Evolutionary conservation across 2,888 invertebrate species (phyloP).

Genomic region (Acanthosepion pharaonis): DNA sequence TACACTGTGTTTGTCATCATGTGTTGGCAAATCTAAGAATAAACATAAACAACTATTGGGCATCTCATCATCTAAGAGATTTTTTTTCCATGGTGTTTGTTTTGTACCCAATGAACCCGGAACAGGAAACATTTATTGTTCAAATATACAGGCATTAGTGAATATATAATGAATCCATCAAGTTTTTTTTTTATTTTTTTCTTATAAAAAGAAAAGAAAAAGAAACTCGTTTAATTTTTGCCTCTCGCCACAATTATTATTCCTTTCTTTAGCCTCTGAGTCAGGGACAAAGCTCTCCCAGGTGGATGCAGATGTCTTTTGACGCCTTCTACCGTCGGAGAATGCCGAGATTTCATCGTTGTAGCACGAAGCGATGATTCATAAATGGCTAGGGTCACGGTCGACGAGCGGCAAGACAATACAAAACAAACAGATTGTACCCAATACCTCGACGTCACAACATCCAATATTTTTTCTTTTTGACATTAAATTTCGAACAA

Average conservation of each 20-base stretch:
- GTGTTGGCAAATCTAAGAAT: not conserved
- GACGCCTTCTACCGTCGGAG: not conserved
- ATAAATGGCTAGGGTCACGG: not conserved
- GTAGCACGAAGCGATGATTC: not conserved
- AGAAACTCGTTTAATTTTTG: not conserved
- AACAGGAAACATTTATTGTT: slow-evolving; percentile 21
- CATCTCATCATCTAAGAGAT: not conserved
- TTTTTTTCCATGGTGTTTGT: not conserved
- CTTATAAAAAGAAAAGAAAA: not conserved
- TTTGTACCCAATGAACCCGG: slow-evolving; percentile 1
- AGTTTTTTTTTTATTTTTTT: not conserved
- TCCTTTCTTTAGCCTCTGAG: not conserved
- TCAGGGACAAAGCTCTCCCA: not conserved
- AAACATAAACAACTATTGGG: not conserved
- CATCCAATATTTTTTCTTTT: no score
- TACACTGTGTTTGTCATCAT: not conserved
- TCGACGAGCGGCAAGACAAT: not conserved
- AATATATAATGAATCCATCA: no score
- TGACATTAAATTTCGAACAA: no score
- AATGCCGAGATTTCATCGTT: not conserved
- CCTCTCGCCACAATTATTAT: not conserved
- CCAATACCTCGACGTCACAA: not conserved
- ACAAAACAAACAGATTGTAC: not conserved
- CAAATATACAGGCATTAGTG: no score
- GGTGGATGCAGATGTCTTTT: not conserved